Base-by-base conservation (phyloP, 2,888 invertebrate genomes). In the Amphipyra tragopoginis region DNA sequence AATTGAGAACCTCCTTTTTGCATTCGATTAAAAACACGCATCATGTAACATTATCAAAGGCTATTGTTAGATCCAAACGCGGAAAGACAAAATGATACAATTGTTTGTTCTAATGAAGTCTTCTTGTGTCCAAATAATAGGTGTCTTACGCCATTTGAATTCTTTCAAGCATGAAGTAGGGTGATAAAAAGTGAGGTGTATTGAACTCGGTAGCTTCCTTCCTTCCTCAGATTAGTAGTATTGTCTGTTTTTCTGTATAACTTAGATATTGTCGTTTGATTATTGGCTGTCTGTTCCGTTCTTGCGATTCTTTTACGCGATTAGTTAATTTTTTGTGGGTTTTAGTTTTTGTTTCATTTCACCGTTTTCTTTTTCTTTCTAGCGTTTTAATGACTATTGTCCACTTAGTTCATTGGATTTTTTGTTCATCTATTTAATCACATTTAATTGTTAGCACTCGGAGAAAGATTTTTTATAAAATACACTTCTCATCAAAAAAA, bases 201-300 rank as follows among this genome's bases (percentile, higher is more conserved):
- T 61, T 75, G 66, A 65, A 72, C 66, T 65, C 47, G 5, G 2
- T 15, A 15, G 36, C 33, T 71, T 70, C 75, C 75, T 70, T 69
- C 75, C 69, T 72, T 66, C 52, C 53, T 39, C 7, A 0, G 7
- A 42, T 60, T 48, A 44, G 1, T 5, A 2, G 40, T 67, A 47
- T 72, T 62, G 53, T 63, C 2, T 1, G 5, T 9, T 15, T 62
- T 70, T 15, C 49, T 42, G 13, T 13, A 5, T 36, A 40, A n/a
- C 0, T 1, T 15, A 7, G 7, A 36, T 43, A 40, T 50, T 44
- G 29, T 61, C 39, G 21, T 43, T 8, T 3, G 14, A 0, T 5
- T 43, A 13, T 49, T 45, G 5, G 9, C 29, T 52, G 36, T 1
- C 21, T 26, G 33, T 58, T 68, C 29, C 42, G 15, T 11, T 13